Evolutionary conservation across 2,797 vertebrate genomes (phyloP), one percentile per base, ranked within the genome.

Genomic region (Melanogrammus aeglefinus): DNA sequence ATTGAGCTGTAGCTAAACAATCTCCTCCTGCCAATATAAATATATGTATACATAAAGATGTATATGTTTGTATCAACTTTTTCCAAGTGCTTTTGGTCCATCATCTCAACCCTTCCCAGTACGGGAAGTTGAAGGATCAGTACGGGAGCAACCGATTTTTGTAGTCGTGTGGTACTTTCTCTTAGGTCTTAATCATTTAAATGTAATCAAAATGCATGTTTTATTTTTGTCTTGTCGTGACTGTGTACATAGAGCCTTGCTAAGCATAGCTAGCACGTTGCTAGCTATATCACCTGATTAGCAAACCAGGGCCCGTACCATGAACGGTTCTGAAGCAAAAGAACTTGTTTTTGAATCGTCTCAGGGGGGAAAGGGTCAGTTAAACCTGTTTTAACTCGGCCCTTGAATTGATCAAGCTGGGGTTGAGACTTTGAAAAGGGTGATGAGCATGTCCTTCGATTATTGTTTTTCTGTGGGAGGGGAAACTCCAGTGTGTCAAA

Each of bases 71-170:
- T 69, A 69, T 69, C 24, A 24, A 69, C 63, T 27, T 69, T 51
- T 69, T 69, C n/a, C n/a, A 27, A 66, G 57, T 66, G 57, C 51
- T 63, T 63, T 63, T 63, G 18, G 51, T 63, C 51, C 51, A n/a
- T 63, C 51, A 63, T 51, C 47, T 57, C 51, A 57, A 21, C 24
- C 6, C 24, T 12, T 69, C 63, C 24, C 63, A 0, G 63, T 27
- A 27, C 7, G 2, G 63, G 1, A 7, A 66, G 63, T 66, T 66
- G 63, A 66, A 10, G n/a, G 63, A 24, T 66, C 63, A 66, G 27
- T 3, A 12, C 63, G 24, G 63, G 8, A 69, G 4, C n/a, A 4
- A 6, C 12, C 12, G 1, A 63, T 63, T 63, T 69, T 69, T 21
- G 8, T 24, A 9, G 57, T 63, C 7, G 1, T 27, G 63, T 69